phyloP scores from a whole-genome alignment of 2,113 vertebrate genomes.

The Glaucidium brasilianum region DNA sequence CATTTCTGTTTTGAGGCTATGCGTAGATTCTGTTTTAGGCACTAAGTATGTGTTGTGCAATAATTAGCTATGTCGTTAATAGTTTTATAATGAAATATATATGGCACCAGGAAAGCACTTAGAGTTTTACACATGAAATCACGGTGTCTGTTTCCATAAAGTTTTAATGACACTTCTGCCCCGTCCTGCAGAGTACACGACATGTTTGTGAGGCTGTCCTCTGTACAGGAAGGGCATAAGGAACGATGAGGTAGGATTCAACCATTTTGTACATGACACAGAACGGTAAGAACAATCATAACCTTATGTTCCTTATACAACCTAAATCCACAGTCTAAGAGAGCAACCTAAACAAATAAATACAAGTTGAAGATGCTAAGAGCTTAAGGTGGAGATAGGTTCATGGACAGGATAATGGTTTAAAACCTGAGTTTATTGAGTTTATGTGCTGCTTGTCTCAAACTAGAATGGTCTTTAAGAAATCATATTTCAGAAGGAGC shows the following conservation, averaged over 20 bases:
- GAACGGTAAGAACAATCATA: not conserved
- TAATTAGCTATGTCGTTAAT: not conserved
- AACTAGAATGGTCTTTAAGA: not conserved
- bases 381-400: not conserved
- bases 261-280: not conserved
- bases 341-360: not conserved
- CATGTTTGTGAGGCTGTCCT: not conserved
- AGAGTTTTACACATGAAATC: not conserved
- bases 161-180: not conserved
- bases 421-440: not conserved
- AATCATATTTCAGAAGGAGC: not conserved
- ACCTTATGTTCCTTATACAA: not conserved
- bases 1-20: not conserved
- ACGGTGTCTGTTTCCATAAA: not conserved
- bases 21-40: not conserved
- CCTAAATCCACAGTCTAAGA: not conserved
- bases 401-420: not conserved
- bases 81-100: conserved; percentile 11
- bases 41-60: not conserved
- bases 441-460: not conserved
- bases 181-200: not conserved
- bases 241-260: not conserved
- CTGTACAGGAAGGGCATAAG: not conserved
- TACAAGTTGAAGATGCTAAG: not conserved
- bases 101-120: not conserved